These are phyloP conservation scores for Andrena bicolor DNA, from an alignment of 2,888 invertebrate species.

Conservation along the genomic window DNA sequence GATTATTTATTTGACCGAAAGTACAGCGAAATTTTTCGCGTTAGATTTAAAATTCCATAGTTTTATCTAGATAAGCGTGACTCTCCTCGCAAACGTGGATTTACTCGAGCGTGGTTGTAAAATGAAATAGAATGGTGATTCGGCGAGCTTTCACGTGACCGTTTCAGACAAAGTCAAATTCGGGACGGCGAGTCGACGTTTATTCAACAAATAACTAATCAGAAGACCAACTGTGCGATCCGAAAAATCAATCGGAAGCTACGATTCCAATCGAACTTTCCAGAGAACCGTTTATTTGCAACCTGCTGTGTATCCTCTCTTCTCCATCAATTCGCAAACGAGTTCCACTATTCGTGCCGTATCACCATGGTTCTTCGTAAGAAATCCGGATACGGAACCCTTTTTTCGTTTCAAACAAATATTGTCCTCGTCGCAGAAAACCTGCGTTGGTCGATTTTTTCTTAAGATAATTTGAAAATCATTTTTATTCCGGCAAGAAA, in stretches of 20 bases:
- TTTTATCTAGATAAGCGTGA: conserved; percentile 29
- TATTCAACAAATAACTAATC: conserved; percentile 67
- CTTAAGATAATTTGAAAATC: neutral
- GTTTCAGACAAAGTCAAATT: conserved; percentile 28
- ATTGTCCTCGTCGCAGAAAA: neutral
- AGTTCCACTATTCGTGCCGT: neutral
- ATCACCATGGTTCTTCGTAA: neutral
- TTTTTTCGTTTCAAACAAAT: conserved; percentile 19
- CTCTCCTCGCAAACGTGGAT: neutral
- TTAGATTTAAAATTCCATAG: neutral
- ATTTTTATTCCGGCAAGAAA: neutral
- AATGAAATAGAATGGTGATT: conserved; percentile 17
- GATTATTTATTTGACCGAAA: conserved; percentile 6
- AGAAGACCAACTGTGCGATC: conserved; percentile 17
- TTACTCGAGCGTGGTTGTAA: conserved; percentile 23
- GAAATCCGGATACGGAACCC: conserved; percentile 22
- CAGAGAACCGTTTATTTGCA: neutral
- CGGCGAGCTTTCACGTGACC: conserved; percentile 32
- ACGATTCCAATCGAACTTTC: neutral
- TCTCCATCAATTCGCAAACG: conserved; percentile 17
- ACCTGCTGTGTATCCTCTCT: neutral
- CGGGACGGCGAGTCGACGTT: conserved; percentile 32
- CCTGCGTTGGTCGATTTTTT: neutral
- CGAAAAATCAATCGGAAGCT: conserved; percentile 42
- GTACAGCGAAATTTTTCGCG: neutral